phyloP scores from a whole-genome alignment of 1,140 invertebrate species.

The Polyergus mexicanus region DNA sequence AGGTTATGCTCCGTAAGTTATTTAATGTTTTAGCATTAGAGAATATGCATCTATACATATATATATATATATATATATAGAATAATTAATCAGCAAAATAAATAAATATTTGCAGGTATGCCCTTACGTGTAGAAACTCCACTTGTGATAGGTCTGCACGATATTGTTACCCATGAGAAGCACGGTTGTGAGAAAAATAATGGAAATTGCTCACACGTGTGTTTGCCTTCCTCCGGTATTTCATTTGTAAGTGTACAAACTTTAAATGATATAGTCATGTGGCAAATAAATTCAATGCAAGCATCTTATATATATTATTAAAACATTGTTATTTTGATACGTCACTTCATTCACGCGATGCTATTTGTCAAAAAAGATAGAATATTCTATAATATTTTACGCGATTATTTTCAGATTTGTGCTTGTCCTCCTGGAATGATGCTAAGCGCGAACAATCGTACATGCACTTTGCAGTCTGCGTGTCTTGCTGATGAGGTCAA shows the following conservation, averaged over 20 bases:
- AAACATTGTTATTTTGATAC: neutral
- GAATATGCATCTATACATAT: neutral
- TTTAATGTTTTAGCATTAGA: slow-evolving; percentile 25
- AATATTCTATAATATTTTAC: neutral
- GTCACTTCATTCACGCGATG: neutral
- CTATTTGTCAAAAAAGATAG: neutral
- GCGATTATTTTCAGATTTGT: slow-evolving; percentile 82
- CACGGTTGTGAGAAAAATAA: slow-evolving; percentile 89
- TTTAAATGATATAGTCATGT: neutral
- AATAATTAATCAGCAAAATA: slow-evolving; percentile 1
- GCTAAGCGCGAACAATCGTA: slow-evolving; percentile 85
- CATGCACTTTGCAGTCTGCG: slow-evolving; percentile 84
- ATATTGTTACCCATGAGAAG: slow-evolving; percentile 77
- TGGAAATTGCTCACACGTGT: slow-evolving; percentile 92
- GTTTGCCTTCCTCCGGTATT: slow-evolving; percentile 86
- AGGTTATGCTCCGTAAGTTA: slow-evolving; percentile 76
- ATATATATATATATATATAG: neutral
- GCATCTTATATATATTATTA: neutral
- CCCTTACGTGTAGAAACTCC: slow-evolving; percentile 68
- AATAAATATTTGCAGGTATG: slow-evolving; percentile 1
- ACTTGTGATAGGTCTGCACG: slow-evolving; percentile 75
- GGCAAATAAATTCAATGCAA: neutral
- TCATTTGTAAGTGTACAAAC: slow-evolving; percentile 63
- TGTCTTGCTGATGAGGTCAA: slow-evolving; percentile 87
- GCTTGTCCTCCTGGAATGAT: slow-evolving; percentile 88